phyloP scores from a whole-genome alignment of 2,797 vertebrate species.

The Epinephelus coioides region DNA sequence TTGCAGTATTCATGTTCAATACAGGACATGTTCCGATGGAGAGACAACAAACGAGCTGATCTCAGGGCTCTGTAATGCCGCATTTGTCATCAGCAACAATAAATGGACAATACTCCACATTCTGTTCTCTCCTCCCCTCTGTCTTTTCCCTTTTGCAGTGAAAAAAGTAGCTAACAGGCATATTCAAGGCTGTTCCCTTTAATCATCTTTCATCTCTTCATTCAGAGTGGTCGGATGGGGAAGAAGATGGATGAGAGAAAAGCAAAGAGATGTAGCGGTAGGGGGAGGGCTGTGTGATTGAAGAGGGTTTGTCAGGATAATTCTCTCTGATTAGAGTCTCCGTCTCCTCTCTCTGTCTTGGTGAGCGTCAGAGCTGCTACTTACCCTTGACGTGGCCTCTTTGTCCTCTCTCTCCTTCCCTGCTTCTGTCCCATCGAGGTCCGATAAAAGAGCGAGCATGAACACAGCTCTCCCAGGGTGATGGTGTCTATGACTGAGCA shows the following conservation, averaged over 20 bases:
- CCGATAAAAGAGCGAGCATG: background rate
- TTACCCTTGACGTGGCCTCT: slow-evolving; percentile 51
- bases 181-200: slow-evolving; percentile 85
- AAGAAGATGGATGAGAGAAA: slow-evolving; percentile 17
- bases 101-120: background rate
- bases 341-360: slow-evolving; percentile 49
- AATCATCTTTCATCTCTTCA: slow-evolving; percentile 58
- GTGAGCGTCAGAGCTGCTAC: slow-evolving; percentile 42
- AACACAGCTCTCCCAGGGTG: background rate
- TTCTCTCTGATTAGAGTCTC: slow-evolving; percentile 91
- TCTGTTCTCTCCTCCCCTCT: slow-evolving; percentile 3
- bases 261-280: slow-evolving; percentile 34
- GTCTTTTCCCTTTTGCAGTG: slow-evolving; percentile 29
- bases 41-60: slow-evolving; percentile 16
- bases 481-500: background rate
- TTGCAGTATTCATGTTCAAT: background rate
- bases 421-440: slow-evolving; percentile 3
- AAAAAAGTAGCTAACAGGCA: slow-evolving; percentile 72
- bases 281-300: slow-evolving; percentile 84
- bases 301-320: slow-evolving; percentile 88
- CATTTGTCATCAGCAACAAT: background rate
- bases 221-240: slow-evolving; percentile 37
- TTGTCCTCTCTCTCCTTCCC: slow-evolving; percentile 35
- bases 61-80: background rate
- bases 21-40: background rate